A percentile compares a stretch with the other conserved stretches of the same genome.
phyloP scores from a whole-genome alignment of 1,140 invertebrate genomes.

The Zaprionus taronus region DNA sequence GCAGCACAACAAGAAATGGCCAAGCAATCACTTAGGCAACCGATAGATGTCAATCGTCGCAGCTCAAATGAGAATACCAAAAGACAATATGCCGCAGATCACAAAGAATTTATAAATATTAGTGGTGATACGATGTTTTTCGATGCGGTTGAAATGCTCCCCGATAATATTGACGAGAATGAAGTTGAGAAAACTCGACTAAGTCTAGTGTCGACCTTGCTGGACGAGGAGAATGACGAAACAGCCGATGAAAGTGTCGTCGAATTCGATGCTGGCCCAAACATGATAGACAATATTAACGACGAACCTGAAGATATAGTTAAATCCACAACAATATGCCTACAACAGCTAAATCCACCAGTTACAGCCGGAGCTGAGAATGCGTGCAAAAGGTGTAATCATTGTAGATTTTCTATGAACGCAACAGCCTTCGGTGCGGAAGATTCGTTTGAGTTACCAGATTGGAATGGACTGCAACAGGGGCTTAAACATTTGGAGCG shows the following conservation, averaged over 20 bases:
- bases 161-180: slow-evolving; percentile 6
- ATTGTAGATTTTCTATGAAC: slow-evolving; percentile 51
- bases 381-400: slow-evolving; percentile 47
- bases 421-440: background rate
- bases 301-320: background rate
- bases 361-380: slow-evolving; percentile 28
- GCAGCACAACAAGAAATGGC: slow-evolving; percentile 18
- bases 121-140: slow-evolving; percentile 57
- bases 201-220: slow-evolving; percentile 63
- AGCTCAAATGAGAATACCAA: slow-evolving; percentile 46
- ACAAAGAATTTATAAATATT: slow-evolving; percentile 52
- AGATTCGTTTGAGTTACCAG: slow-evolving; percentile 47
- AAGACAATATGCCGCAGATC: slow-evolving; percentile 41
- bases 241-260: background rate
- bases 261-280: background rate
- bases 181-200: slow-evolving; percentile 57
- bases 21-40: background rate
- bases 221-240: slow-evolving; percentile 50
- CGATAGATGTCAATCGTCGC: slow-evolving; percentile 26
- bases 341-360: slow-evolving; percentile 20
- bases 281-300: background rate
- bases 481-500: slow-evolving; percentile 24
- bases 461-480: slow-evolving; percentile 17
- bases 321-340: slow-evolving; percentile 33
- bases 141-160: slow-evolving; percentile 7